Conservation (phyloP, 2,113 vertebrate species). For the Capreolus pygargus region DNA sequence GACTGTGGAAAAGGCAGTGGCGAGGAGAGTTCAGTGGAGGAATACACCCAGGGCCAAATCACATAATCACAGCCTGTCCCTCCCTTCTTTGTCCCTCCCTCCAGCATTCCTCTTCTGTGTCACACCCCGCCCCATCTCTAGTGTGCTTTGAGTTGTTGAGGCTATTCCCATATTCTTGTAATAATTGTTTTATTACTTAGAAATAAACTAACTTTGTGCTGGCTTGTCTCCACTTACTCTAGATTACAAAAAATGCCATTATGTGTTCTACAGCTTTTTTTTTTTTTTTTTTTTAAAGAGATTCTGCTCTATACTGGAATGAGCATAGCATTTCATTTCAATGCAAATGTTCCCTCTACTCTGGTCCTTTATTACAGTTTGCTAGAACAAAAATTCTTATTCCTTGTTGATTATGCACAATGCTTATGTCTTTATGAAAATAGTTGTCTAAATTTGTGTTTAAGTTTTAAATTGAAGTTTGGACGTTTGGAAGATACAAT, state of each 20-base stretch:
- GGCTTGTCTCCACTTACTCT: neutral
- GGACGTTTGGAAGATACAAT: neutral
- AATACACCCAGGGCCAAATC: neutral
- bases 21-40: neutral
- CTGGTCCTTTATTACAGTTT: neutral
- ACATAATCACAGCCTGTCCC: neutral
- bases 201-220: neutral
- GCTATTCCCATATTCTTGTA: neutral
- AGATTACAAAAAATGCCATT: neutral
- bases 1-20: neutral
- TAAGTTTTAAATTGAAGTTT: conserved; percentile 42
- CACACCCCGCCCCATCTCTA: neutral
- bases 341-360: neutral
- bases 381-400: neutral
- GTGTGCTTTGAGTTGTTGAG: neutral
- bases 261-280: neutral
- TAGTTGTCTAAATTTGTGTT: conserved; percentile 27
- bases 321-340: conserved; percentile 16
- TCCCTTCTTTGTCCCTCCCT: too few relatives aligned
- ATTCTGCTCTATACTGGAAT: neutral
- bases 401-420: neutral
- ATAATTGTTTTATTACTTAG: neutral
- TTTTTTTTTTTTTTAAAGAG: conserved; percentile 3
- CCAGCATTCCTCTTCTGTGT: neutral
- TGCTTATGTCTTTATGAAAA: conserved; percentile 15